These are phyloP conservation scores for Pogona vitticeps DNA, from an alignment of 2,113 vertebrate species.

Conservation along the genomic window DNA sequence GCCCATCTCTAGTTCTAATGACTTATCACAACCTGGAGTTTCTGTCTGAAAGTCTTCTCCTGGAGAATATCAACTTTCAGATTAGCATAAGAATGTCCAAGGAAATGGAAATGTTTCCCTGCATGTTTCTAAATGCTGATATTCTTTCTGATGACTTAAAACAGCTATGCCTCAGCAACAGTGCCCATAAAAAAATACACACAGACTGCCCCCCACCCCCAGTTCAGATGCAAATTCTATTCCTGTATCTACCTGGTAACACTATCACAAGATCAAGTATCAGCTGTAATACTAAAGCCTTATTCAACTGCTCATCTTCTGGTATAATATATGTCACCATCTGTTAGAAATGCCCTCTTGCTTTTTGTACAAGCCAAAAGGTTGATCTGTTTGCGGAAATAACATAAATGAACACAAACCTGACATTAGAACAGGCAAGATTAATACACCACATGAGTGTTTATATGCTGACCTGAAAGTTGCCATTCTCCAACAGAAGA, in stretches of 20 bases:
- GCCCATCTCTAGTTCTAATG: no score
- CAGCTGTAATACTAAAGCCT: neutral
- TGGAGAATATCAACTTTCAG: neutral
- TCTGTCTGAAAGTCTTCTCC: neutral
- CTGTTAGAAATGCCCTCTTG: neutral
- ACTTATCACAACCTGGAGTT: no score
- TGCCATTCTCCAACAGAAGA: neutral
- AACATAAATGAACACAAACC: neutral
- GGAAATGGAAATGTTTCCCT: neutral
- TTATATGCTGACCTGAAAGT: neutral
- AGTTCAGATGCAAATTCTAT: neutral
- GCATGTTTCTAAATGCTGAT: neutral
- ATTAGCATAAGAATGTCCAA: neutral
- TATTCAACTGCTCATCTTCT: neutral
- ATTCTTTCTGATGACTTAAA: neutral
- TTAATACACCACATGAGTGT: neutral
- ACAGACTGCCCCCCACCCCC: no score
- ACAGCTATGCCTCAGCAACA: neutral
- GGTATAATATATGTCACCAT: neutral
- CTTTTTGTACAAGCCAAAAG: neutral
- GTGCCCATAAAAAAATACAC: neutral
- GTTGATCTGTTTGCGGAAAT: neutral
- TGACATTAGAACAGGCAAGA: neutral
- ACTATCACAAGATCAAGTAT: neutral
- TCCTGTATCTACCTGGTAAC: neutral